phyloP scores from a whole-genome alignment of 2,113 vertebrate species.

The Cryptoleucopteryx plumbea region DNA sequence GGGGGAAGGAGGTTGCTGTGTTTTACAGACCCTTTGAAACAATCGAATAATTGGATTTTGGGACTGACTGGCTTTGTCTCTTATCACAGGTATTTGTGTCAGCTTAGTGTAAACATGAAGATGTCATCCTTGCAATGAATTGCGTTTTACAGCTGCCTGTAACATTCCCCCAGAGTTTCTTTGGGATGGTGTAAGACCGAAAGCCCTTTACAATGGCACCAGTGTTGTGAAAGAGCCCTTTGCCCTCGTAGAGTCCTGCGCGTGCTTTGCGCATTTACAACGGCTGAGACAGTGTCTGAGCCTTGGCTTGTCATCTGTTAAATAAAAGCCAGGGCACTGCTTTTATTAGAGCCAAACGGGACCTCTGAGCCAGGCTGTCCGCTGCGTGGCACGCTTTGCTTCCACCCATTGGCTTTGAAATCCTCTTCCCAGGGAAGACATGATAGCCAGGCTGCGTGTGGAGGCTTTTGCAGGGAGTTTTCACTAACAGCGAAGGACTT shows the following conservation, averaged over 20 bases:
- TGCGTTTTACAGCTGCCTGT: neutral
- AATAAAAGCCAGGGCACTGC: neutral
- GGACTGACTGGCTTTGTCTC: constrained; percentile 2
- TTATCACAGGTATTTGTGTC: neutral
- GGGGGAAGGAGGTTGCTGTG: neutral
- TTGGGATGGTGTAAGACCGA: neutral
- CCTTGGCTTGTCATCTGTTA: neutral
- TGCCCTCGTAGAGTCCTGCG: neutral
- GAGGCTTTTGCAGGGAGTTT: neutral
- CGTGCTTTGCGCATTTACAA: neutral
- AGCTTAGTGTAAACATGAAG: neutral
- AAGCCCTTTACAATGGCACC: neutral
- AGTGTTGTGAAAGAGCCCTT: neutral
- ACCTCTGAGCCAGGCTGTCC: neutral
- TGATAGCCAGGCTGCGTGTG: neutral
- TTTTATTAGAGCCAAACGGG: neutral
- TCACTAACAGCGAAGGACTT: neutral
- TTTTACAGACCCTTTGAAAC: neutral
- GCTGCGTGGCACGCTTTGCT: fast-evolving
- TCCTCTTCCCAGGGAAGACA: neutral
- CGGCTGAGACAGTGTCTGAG: neutral
- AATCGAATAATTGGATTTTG: neutral
- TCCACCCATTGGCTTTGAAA: neutral
- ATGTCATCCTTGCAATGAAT: neutral
- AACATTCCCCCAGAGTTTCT: neutral